Percentiles rank a stretch among this genome's conserved stretches.
Conservation (phyloP, 2,888 invertebrate species). For the Lasioglossum morio region DNA sequence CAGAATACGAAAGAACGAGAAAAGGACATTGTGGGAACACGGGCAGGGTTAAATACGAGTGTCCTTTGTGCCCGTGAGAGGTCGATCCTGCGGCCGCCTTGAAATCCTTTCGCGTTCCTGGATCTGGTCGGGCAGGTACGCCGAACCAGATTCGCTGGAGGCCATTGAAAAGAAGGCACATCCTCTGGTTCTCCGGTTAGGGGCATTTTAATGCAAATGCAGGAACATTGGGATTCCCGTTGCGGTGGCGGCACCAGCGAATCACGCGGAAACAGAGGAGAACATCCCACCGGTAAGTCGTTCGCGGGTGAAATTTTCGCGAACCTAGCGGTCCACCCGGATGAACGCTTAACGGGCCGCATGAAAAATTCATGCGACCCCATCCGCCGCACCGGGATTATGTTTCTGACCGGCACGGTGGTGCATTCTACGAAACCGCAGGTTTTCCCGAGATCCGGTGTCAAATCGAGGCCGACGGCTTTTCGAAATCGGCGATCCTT, state of each 20-base stretch:
- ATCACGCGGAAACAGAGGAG: conserved; percentile 57
- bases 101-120: conserved; percentile 8
- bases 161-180: conserved; percentile 36
- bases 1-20: background rate
- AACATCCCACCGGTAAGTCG: conserved; percentile 58
- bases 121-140: background rate
- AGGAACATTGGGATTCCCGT: conserved; percentile 56
- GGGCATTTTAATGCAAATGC: conserved; percentile 69
- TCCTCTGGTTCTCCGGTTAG: conserved; percentile 32
- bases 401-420: conserved; percentile 23
- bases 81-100: background rate
- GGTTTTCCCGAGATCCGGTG: background rate
- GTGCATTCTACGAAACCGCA: background rate
- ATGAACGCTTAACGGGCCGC: conserved; percentile 49
- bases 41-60: conserved; percentile 2
- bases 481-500: background rate
- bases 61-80: background rate
- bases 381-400: conserved; percentile 36
- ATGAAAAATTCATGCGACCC: conserved; percentile 53
- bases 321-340: conserved; percentile 6
- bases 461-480: background rate
- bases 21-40: background rate
- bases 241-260: conserved; percentile 29
- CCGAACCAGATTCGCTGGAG: conserved; percentile 31
- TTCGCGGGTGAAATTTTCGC: conserved; percentile 45